These are phyloP conservation scores for Phalacrocorax aristotelis DNA, from an alignment of 2,113 vertebrate species.

Conservation along the genomic window DNA sequence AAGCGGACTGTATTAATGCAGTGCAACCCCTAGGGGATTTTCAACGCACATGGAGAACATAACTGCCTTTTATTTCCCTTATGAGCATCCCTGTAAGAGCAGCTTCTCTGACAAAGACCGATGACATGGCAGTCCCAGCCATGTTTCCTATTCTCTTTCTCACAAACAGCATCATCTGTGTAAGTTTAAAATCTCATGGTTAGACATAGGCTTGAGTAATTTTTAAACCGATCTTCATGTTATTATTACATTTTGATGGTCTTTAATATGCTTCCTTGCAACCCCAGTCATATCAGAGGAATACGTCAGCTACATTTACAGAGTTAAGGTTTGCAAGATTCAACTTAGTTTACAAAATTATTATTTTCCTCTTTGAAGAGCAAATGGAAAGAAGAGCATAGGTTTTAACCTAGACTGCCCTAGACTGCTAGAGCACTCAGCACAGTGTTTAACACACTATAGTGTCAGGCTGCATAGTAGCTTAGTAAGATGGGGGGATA, in stretches of 20 bases:
- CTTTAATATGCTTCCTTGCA: background rate
- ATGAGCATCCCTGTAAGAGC: background rate
- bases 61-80: background rate
- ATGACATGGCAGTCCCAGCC: background rate
- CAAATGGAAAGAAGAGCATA: rapidly evolving
- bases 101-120: background rate
- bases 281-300: background rate
- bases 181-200: background rate
- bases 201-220: background rate
- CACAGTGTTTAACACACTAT: background rate
- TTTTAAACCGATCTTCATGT: background rate
- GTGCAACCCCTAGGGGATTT: background rate
- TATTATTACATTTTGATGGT: background rate
- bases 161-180: background rate
- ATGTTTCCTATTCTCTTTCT: background rate
- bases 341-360: background rate
- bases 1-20: background rate
- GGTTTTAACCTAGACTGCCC: background rate
- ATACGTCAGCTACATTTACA: background rate
- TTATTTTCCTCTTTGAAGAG: background rate
- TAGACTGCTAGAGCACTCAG: background rate
- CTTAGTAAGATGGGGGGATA: background rate
- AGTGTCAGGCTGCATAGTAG: background rate
- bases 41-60: background rate
- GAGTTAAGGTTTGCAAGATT: background rate